Evolutionary conservation across 2,113 vertebrate genomes (phyloP).

Genomic region (Salvelinus fontinalis): DNA sequence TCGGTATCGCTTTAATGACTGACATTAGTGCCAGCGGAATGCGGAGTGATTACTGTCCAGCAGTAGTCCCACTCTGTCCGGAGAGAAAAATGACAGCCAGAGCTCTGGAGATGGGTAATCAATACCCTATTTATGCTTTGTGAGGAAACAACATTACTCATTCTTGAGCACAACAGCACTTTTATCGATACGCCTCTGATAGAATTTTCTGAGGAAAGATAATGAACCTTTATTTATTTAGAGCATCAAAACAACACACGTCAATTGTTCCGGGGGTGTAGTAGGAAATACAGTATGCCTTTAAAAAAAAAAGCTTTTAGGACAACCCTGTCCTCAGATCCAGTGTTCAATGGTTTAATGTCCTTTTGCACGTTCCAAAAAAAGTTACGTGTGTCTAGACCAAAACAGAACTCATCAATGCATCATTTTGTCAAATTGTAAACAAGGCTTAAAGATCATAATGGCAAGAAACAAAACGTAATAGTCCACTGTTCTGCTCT

Average conservation of each 20-base stretch:
- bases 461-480: too few species aligned
- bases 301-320: not conserved
- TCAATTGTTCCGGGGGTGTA: too few species aligned
- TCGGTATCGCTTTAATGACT: conserved; percentile 55
- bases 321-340: not conserved
- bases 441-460: too few species aligned
- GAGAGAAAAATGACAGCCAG: conserved; percentile 70
- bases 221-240: conserved; percentile 69
- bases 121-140: conserved; percentile 75
- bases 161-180: conserved; percentile 58
- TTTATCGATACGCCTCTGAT: conserved; percentile 59
- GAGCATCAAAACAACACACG: conserved; percentile 53
- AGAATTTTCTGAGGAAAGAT: conserved; percentile 52
- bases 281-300: too few species aligned
- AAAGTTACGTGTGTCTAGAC: too few species aligned
- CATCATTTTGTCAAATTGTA: too few species aligned
- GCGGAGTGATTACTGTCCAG: conserved; percentile 73
- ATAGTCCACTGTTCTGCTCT: too few species aligned
- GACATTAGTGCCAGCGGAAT: conserved; percentile 62
- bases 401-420: too few species aligned
- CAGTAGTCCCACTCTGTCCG: conserved; percentile 51
- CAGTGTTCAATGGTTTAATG: not conserved
- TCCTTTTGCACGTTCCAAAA: not conserved
- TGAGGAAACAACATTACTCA: conserved; percentile 69
- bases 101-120: conserved; percentile 70